Evolutionary conservation across 2,113 vertebrate species (phyloP), one percentile per base, ranked within the genome.

Genomic region (Dicentrarchus labrax): DNA sequence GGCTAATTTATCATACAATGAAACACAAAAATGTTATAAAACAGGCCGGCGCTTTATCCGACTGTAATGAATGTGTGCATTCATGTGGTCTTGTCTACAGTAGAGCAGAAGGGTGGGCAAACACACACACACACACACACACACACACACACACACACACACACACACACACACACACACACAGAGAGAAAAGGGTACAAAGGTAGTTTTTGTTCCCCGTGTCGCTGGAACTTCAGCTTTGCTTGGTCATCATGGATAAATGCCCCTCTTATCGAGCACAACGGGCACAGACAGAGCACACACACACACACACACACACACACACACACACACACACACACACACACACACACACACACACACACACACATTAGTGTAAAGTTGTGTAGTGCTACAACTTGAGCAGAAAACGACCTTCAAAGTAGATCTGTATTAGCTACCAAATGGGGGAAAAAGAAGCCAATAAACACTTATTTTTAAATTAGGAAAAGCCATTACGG

Each of bases 231-330:
- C 86, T 86, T 80, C 82, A 84, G 84, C 91, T 90, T 82, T 92
- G 89, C 90, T 85, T 93, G 91, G 91, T 91, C 93, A 94, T 91
- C 87, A 72, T 87, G 90, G 89, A 92, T 91, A 94, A 93, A 92
- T 91, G 89, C 80, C 85, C 88, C 84, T 92, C 92, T 94, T 92
- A 94, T 92, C 83, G 78, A 86, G 84, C 79, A 83, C 85, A 89
- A 86, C 83, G 80, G 82, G 53, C 66, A 64, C 45, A 71, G n/a
- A n/a, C n/a, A n/a, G n/a, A n/a, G n/a, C 70, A 65, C 66, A 67
- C 47, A 64, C 59, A 73, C 74, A 73, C 43, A 65, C 51, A 86
- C 61, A 72, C 60, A 76, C 43, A 68, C 54, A 70, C 50, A 70
- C 39, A 69, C 64, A 78, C 47, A 69, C 22, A 53, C 45, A 71